Percentiles rank a stretch among this genome's conserved stretches.
phyloP scores from a whole-genome alignment of 2,113 vertebrate genomes.

The Antigone vipio region DNA sequence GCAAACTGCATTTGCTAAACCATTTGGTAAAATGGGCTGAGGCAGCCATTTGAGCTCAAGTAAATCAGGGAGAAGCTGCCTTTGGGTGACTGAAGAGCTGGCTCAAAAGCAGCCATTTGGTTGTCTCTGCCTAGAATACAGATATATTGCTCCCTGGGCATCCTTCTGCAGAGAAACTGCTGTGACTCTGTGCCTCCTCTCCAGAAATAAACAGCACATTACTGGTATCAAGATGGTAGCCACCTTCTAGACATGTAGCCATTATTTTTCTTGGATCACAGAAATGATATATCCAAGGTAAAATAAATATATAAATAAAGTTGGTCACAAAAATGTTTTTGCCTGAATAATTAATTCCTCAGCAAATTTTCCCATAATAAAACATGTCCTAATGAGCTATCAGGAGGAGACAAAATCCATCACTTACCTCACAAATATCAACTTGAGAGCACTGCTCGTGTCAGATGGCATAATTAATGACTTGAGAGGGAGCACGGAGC shows the following conservation, averaged over 20 bases:
- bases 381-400: constrained; percentile 67
- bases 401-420: constrained; percentile 45
- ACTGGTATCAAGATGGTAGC: background rate
- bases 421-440: constrained; percentile 44
- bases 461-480: constrained; percentile 21
- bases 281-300: background rate
- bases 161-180: background rate
- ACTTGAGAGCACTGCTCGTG: constrained; percentile 37
- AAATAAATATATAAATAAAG: constrained; percentile 2
- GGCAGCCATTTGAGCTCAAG: background rate
- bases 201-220: background rate
- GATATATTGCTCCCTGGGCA: background rate
- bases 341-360: constrained; percentile 62
- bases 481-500: background rate
- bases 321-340: constrained; percentile 17
- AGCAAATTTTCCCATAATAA: constrained; percentile 53
- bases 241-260: background rate
- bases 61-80: background rate
- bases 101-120: background rate
- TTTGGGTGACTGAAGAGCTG: background rate
- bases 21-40: background rate
- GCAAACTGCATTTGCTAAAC: background rate
- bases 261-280: background rate
- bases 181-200: background rate
- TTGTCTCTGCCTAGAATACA: background rate